Percentiles rank a stretch among this genome's conserved stretches.
These are phyloP conservation scores for Phoeniculus purpureus DNA, from an alignment of 2,797 vertebrate genomes.

Conservation along the genomic window DNA sequence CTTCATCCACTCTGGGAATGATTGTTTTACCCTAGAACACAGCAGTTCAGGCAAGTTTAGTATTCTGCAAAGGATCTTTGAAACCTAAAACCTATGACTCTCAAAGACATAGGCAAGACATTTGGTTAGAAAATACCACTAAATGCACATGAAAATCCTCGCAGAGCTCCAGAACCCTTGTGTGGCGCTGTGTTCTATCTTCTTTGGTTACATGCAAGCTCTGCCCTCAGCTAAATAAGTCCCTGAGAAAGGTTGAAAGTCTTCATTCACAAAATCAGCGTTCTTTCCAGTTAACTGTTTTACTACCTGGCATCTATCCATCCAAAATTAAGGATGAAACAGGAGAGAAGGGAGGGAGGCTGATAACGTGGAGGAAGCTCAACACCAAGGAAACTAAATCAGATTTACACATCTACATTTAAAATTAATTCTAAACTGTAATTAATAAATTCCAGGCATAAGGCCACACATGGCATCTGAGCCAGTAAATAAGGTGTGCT, in stretches of 20 bases:
- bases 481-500: neutral
- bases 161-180: neutral
- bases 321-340: neutral
- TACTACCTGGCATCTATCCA: neutral
- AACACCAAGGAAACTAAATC: neutral
- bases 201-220: neutral
- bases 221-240: neutral
- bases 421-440: neutral
- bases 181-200: neutral
- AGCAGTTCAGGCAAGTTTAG: neutral
- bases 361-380: neutral
- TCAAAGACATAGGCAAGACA: neutral
- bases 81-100: neutral
- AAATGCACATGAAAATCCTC: neutral
- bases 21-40: neutral
- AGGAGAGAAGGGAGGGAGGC: neutral
- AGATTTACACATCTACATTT: neutral
- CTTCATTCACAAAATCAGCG: neutral
- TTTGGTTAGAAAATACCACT: neutral
- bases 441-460: neutral
- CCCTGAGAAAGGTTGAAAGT: neutral
- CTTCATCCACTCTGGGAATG: neutral
- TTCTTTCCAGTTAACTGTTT: neutral
- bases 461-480: neutral
- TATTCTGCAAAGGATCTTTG: neutral